Percentiles rank a stretch among this genome's conserved stretches.
phyloP scores from a whole-genome alignment of 2,797 vertebrate species.

The Euthynnus affinis region DNA sequence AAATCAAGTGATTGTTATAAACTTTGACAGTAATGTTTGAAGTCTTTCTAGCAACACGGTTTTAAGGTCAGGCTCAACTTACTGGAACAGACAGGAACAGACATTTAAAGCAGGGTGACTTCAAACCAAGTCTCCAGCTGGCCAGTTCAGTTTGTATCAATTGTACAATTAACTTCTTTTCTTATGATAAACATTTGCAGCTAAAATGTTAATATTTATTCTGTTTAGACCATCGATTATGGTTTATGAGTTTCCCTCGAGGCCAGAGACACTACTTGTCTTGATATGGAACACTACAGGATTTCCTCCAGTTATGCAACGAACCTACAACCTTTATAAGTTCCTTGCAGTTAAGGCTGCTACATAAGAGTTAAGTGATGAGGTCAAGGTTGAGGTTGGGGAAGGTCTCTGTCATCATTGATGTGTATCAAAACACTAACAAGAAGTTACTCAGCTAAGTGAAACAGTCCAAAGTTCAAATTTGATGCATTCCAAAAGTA shows the following conservation, averaged over 20 bases:
- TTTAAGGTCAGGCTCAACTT: background rate
- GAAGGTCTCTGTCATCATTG: no score
- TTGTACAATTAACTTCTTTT: background rate
- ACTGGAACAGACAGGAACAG: background rate
- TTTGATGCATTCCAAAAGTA: background rate
- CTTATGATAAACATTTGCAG: background rate
- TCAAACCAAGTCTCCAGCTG: background rate
- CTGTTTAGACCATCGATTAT: background rate
- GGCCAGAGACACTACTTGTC: no score
- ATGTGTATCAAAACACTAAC: no score
- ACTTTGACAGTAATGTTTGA: no score
- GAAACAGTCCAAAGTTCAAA: background rate
- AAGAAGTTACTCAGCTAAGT: background rate
- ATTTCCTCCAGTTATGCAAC: no score
- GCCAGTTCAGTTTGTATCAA: background rate
- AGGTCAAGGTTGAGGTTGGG: no score
- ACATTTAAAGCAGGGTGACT: background rate
- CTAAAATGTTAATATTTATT: background rate
- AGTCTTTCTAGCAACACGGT: no score
- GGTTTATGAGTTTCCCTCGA: background rate
- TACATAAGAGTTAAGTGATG: no score
- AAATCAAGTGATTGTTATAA: no score
- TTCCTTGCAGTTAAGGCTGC: no score
- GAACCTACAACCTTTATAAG: no score
- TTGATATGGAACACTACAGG: no score